Base-by-base conservation (phyloP, 2,888 invertebrate genomes). In the Drosophila ustulata region DNA sequence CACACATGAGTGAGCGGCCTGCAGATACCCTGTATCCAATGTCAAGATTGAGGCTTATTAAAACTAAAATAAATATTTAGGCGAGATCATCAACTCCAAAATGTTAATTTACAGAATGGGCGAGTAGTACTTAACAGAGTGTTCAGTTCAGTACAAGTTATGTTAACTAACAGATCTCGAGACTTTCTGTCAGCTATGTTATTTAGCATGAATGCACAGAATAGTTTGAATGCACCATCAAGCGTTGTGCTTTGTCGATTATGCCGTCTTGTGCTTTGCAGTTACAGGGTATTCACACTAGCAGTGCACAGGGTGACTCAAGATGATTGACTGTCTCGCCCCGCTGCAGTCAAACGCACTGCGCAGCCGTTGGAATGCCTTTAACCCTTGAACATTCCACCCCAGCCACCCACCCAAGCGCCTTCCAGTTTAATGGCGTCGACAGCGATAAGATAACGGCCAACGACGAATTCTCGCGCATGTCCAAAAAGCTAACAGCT, bases 381-480 rank as follows among this genome's bases (percentile, higher is more conserved):
- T 78, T 78, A 78, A 78, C 77, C 77, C 77, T 78, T 78, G 71
- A 25, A 51, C 61, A 55, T 64, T 55, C 28, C 34, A 30, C 56
- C 51, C 61, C 65, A 56, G 49, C 76, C 70, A 50, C 62, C 57
- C 63, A 47, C 18, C 57, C 23, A 25, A 53, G 13, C 34, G 9
- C 45, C 5, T 71, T 71, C 69, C 71, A 68, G 79, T 66, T 82
- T 78, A 87, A 84, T 84, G 83, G 83, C 83, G 83, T 80, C 88
- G 75, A 52, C 66, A 53, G 78, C 82, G 83, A 83, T 83, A 83
- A 83, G 88, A 84, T 84, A 84, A 78, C 73, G 64, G 88, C 87
- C 87, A 84, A 78, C 73, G 64, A 37, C 73, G 64, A 37, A 53
- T 45, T 69, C 70, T 57, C 52, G 83, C 83, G 83, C 83, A 84